Base-by-base conservation (phyloP, 2,113 vertebrate species). In the Phylloscopus trochilus region DNA sequence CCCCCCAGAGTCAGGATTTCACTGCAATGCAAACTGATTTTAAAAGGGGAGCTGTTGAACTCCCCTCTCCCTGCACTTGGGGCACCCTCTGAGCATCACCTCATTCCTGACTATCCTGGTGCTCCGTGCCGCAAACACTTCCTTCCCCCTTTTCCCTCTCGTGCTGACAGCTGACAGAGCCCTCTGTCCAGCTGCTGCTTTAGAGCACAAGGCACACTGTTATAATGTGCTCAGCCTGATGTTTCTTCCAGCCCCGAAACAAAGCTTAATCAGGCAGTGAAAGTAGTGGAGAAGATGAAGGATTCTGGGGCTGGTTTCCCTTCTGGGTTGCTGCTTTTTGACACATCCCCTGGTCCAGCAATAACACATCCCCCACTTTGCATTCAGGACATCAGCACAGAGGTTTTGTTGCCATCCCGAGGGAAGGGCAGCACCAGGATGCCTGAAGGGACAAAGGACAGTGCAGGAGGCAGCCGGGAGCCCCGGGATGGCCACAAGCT, bases 301-400 rank as follows among this genome's bases (percentile, higher is more conserved):
- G 15, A 79, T 72, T 64, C 87, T 23, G 37, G 49, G 62, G 27
- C 55, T 7, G 52, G 24, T 56, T 94, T 90, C 77, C 87, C 74
- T 95, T 69, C 82, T 73, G 85, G 58, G 44, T 31, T 83, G 90
- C 82, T 88, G 92, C 58, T 83, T 88, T 90, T 44, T 83, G 82
- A 88, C 87, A 72, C 18, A 0, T 83, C 46, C 75, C 49, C 46
- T 49, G 15, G 67, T 52, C 85, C 85, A 69, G 78, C 93, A 90
- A 2, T 66, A 74, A 89, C 41, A 20, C 1, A 1, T n/a, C 44
- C 87, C 52, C 56, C 31, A 4, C 63, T 91, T 37, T 64, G 73
- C 79, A 69, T 74, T 19, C 30, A 33, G 68, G n/a, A 43, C 60
- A 5, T 51, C 5, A 68, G 53, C 46, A 8, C 1, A 2, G 52